These are phyloP conservation scores for Pseudochirops corinnae DNA, from an alignment of 2,797 vertebrate species.

Conservation along the genomic window DNA sequence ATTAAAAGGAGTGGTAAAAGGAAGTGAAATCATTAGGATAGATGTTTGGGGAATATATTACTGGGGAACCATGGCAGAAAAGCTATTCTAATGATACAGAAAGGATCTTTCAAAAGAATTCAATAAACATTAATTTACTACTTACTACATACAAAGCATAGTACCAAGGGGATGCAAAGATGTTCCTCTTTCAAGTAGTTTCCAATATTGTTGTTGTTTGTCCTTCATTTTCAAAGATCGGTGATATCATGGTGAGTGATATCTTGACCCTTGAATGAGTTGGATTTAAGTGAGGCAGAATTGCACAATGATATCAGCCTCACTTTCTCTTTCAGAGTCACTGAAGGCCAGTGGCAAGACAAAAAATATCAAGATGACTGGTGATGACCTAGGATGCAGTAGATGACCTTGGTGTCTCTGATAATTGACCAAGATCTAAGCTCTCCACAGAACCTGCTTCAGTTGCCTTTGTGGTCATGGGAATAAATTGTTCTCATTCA, in stretches of 20 bases:
- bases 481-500: background rate
- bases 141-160: background rate
- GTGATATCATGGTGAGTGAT: background rate
- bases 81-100: background rate
- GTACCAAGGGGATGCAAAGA: background rate
- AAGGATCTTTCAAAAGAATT: background rate
- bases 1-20: background rate
- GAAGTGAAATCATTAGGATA: background rate
- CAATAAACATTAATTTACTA: background rate
- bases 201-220: background rate
- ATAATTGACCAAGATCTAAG: background rate
- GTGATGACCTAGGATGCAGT: background rate
- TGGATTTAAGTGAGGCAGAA: background rate
- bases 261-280: background rate
- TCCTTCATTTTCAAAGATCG: background rate
- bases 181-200: background rate
- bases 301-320: background rate
- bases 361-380: background rate
- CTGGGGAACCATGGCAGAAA: background rate
- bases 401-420: background rate
- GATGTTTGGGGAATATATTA: background rate
- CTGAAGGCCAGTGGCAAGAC: background rate
- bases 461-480: background rate
- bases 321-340: background rate
- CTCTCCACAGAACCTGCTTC: background rate